Evolutionary conservation across 2,888 invertebrate genomes (phyloP).

Genomic region (Crioceris asparagi): DNA sequence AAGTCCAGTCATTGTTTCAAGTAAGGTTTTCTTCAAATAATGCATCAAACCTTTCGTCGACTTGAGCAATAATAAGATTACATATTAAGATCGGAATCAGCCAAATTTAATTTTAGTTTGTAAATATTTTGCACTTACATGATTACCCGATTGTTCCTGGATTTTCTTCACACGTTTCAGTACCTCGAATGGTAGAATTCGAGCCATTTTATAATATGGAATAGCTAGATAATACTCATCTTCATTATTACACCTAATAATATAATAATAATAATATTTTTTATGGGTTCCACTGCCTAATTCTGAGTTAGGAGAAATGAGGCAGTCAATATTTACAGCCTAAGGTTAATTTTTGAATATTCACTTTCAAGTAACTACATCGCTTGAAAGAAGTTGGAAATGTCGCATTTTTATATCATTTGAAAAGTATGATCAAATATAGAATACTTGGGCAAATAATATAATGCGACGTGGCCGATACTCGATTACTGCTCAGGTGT

Average conservation of each 20-base stretch:
- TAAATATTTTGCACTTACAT: slow-evolving; percentile 20
- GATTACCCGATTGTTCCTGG: slow-evolving; percentile 33
- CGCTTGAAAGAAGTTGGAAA: no score
- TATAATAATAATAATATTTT: slow-evolving; percentile 3
- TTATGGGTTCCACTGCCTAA: no score
- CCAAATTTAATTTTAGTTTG: no score
- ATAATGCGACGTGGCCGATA: no score
- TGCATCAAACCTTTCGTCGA: slow-evolving; percentile 33
- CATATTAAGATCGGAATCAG: no score
- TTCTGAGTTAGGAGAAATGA: not conserved
- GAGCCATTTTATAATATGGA: slow-evolving; percentile 46
- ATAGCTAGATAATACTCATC: slow-evolving; percentile 36
- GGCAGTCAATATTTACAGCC: no score
- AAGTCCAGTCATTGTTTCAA: slow-evolving; percentile 36
- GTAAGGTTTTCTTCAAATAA: slow-evolving; percentile 34
- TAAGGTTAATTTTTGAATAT: no score
- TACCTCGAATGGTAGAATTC: slow-evolving; percentile 41
- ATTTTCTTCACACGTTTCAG: slow-evolving; percentile 35
- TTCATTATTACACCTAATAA: slow-evolving; percentile 29
- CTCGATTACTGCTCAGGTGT: no score
- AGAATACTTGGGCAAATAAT: no score
- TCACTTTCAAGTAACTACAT: no score
- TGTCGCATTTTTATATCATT: no score
- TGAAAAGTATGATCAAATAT: no score
- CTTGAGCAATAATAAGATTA: slow-evolving; percentile 24